These are phyloP conservation scores for Drosophila subpulchrella DNA, from an alignment of 1,140 invertebrate genomes.

Conservation along the genomic window DNA sequence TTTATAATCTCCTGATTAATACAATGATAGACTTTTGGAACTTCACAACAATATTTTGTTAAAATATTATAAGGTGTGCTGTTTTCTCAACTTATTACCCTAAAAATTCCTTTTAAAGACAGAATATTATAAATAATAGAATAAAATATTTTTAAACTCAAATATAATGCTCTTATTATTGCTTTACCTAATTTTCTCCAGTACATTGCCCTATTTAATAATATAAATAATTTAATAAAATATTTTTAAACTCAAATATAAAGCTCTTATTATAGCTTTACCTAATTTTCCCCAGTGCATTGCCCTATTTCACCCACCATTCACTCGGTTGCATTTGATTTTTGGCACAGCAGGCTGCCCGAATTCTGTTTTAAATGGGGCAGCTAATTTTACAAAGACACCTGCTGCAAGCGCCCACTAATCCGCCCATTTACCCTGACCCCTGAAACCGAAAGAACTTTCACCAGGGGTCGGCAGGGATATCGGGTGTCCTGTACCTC, in stretches of 20 bases:
- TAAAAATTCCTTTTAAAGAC: too few species aligned
- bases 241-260: not conserved
- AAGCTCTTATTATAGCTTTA: too few species aligned
- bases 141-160: not conserved
- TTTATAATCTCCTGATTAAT: too few species aligned
- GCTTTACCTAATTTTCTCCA: not conserved
- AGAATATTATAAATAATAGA: too few species aligned
- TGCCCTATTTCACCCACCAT: constrained; percentile 22
- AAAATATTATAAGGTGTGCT: too few species aligned
- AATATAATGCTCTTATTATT: too few species aligned
- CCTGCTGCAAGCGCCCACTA: constrained; percentile 19
- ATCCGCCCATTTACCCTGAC: not conserved
- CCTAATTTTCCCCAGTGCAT: not conserved
- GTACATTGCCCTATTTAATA: constrained; percentile 14
- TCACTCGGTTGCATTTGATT: constrained; percentile 16
- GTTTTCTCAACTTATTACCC: too few species aligned
- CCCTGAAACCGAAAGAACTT: constrained; percentile 1
- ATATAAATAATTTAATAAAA: not conserved
- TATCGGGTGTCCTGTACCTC: not conserved
- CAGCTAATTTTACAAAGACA: constrained; percentile 44
- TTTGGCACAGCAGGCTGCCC: constrained; percentile 31
- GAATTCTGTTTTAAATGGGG: constrained; percentile 32
- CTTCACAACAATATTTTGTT: too few species aligned
- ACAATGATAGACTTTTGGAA: too few species aligned
- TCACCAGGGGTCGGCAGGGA: constrained; percentile 2